Evolutionary conservation across 2,888 invertebrate genomes (phyloP), one percentile per base, ranked within the genome.

Genomic region (Hetaerina titia): DNA sequence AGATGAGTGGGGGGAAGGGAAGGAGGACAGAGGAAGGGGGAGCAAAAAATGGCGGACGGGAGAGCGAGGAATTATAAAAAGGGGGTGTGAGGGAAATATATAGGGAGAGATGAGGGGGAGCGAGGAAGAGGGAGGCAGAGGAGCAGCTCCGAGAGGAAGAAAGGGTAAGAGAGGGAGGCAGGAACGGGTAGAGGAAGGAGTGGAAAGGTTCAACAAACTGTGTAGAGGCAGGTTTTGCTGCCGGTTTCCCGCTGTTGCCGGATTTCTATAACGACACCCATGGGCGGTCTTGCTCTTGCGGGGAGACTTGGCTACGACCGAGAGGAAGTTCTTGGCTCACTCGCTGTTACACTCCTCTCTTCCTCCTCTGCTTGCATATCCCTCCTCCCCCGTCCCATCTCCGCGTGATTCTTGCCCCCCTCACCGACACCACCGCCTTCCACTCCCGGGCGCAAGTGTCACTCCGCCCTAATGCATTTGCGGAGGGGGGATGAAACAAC

Each of bases 121-220:
- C 17, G 60, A n/a, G 87, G 87, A 9, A 89, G 90, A 89, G 1
- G 63, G 90, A 31, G 8, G 64, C 17, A 31, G 25, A 45, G 22
- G 69, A 56, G 5, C 60, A 63, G 45, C 25, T 69, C 56, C 22
- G n/a, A 69, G 92, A 69, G 56, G 92, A 45, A 92, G 64, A 90
- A 64, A 31, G 19, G 74, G 69, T 90, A 64, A 64, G 74, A 92
- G 74, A 90, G 90, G 64, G 64, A 63, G 64, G 63, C 17, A 64
- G 63, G 17, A 25, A 90, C 17, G 58, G n/a, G 90, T 25, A 87
- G 90, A 25, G 64, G 45, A 17, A 90, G 90, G 64, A 22, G 56
- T n/a, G 88, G 31, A 64, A 92, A 92, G 74, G 92, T 92, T 92
- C 92, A 92, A 92, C 92, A 92, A 92, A 92, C 92, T 92, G 92